These are phyloP conservation scores for Gonatopus flavifemur DNA, from an alignment of 1,140 invertebrate species.

Conservation along the genomic window DNA sequence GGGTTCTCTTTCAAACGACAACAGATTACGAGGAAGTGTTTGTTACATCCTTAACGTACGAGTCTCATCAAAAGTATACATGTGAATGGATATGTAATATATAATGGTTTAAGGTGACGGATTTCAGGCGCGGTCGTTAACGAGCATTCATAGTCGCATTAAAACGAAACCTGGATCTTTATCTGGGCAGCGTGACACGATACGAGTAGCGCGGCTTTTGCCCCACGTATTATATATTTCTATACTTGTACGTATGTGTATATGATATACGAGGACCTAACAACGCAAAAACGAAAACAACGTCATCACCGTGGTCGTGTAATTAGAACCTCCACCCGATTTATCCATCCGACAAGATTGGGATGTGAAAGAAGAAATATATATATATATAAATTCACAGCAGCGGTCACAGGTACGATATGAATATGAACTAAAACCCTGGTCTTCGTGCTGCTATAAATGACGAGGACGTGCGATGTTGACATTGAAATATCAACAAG, in stretches of 20 bases:
- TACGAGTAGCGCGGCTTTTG: conserved; percentile 30
- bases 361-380: too few relatives aligned
- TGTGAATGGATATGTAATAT: not conserved
- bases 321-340: conserved; percentile 43
- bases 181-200: conserved; percentile 40
- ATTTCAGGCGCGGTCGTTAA: conserved; percentile 22
- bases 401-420: too few relatives aligned
- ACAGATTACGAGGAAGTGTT: conserved; percentile 13
- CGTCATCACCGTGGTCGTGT: conserved; percentile 26
- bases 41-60: conserved; percentile 5
- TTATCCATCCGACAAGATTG: conserved; percentile 32
- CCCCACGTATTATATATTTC: too few relatives aligned
- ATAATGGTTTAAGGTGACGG: conserved; percentile 23
- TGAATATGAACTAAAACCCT: too few relatives aligned
- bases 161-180: conserved; percentile 38
- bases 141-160: conserved; percentile 27
- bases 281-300: too few relatives aligned
- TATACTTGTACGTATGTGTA: too few relatives aligned
- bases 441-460: conserved; percentile 39
- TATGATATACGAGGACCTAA: too few relatives aligned
- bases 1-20: conserved; percentile 11
- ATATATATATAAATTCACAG: too few relatives aligned
- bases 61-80: not conserved
- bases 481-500: conserved; percentile 52
- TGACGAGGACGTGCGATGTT: conserved; percentile 38